Base-by-base conservation (phyloP, 2,113 vertebrate species). In the Asarcornis scutulata region DNA sequence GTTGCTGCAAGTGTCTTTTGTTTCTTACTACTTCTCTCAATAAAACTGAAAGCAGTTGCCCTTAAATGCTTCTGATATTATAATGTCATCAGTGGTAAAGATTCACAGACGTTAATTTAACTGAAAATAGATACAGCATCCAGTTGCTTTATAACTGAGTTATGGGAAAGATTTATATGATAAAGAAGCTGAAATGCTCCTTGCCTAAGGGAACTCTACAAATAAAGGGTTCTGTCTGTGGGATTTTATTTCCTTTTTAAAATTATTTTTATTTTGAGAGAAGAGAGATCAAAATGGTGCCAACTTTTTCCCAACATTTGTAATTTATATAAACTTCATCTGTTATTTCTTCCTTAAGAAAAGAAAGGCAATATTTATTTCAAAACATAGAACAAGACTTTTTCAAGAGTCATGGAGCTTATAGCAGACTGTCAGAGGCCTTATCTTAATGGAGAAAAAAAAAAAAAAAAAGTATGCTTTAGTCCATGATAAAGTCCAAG, bases 1-100 rank as follows among this genome's bases (percentile, higher is more conserved):
- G 4, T 20, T 92, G 4, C 72, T 87, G 46, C 77, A 95, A 94
- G 64, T 7, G 78, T 94, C 90, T 94, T 96, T 48, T 3, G 40
- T 80, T 96, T 94, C 38, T 55, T 29, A 69, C 40, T 75, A 29
- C 26, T 96, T 96, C 84, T 92, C 53, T 83, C 62, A 88, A 92
- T 90, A 76, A 91, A 95, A 77, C 58, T 38, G 77, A 83, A 95
- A 93, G 26, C 42, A 83, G 31, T 67, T 95, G 50, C 48, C 58
- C 83, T 93, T 44, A 79, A 84, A 97, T 71, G 34, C 17, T 88
- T 90, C 23, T 81, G 59, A 17, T 94, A 58, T 63, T 93, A 44
- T 69, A 88, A 16, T 81, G 89, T 56, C 48, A 46, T 50, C 76
- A 83, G 18, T 9, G 5, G 46, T 93, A 94, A 85, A 80, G 48